A percentile compares a stretch with the other conserved stretches of the same genome.
Evolutionary conservation across 2,113 vertebrate species (phyloP).

Genomic region (Budorcas taxicolor): DNA sequence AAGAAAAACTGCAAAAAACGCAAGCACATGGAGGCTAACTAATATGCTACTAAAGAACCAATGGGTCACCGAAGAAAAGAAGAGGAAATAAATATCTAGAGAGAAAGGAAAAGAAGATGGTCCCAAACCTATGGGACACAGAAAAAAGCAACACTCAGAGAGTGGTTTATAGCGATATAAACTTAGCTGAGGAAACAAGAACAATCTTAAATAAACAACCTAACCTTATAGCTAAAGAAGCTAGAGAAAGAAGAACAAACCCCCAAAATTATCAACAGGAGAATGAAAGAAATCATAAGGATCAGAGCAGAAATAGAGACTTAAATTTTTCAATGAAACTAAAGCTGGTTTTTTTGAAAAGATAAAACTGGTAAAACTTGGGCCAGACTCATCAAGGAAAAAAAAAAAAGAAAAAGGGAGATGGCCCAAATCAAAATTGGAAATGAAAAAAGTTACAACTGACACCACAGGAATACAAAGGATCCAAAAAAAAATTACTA

Average conservation of each 20-base stretch:
- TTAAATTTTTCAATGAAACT: not conserved
- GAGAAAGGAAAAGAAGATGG: not conserved
- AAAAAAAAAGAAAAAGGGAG: not conserved
- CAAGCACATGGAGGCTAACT: not conserved
- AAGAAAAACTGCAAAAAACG: not conserved
- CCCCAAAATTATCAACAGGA: not conserved
- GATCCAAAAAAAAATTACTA: not conserved
- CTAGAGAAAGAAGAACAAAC: not conserved
- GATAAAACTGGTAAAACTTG: not conserved
- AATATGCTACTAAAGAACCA: not conserved
- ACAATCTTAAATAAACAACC: not conserved
- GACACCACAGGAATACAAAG: not conserved
- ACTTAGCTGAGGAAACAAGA: not conserved
- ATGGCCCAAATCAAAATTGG: not conserved
- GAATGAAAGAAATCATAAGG: not conserved
- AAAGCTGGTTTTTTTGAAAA: not conserved
- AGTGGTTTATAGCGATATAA: not conserved
- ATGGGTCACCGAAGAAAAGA: not conserved
- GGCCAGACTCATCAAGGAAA: not conserved
- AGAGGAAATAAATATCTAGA: not conserved
- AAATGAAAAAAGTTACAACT: not conserved
- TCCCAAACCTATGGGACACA: not conserved
- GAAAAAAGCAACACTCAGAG: not conserved
- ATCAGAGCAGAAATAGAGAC: not conserved
- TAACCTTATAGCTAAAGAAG: not conserved